Base-by-base conservation (phyloP, 2,797 vertebrate species). In the Pygocentrus nattereri region DNA sequence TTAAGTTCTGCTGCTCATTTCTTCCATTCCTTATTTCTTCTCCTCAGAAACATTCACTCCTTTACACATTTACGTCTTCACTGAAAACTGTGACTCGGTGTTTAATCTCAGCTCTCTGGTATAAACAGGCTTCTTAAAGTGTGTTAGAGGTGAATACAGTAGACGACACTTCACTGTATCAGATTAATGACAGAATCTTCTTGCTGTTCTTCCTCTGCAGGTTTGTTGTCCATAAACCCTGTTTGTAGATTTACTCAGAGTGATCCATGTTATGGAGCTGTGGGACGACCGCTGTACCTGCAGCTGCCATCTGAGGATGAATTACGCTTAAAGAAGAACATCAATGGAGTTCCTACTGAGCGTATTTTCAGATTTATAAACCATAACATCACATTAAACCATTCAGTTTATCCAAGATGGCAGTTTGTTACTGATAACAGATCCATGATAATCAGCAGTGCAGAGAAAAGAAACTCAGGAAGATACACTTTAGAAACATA, bases 261-360 rank as follows among this genome's bases (percentile, higher is more conserved):
- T 41, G 2, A 1, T 27, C 12, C 16, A 1, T 81, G 62, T 75
- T 81, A 81, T 81, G 72, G 34, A 25, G 62, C 62, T 75, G 2
- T 75, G 8, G 64, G 72, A 59, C 61, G 44, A 8, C 19, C 0
- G 58, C 34, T 80, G 12, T 3, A 74, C 34, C 62, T 80, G 62
- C 2, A 23, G 41, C 8, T 74, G 3, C 16, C 19, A 5, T 0
- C 0, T 27, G 50, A 13, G 23, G 4, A 23, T 15, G 0, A 10
- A 16, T 54, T 79, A 13, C 2, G 5, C 0, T 13, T 80, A 58
- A 27, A 12, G 7, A 56, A 21, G 12, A 61, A 0, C 19, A 21
- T 3, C 59, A 52, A 10, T 19, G 16, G 31, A 49, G 0, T 4
- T 67, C 19, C 5, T 6, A 0, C 12, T 50, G 16, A 1, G 18